Base-by-base conservation (phyloP, 2,797 vertebrate species). In the Galagoides demidoff region DNA sequence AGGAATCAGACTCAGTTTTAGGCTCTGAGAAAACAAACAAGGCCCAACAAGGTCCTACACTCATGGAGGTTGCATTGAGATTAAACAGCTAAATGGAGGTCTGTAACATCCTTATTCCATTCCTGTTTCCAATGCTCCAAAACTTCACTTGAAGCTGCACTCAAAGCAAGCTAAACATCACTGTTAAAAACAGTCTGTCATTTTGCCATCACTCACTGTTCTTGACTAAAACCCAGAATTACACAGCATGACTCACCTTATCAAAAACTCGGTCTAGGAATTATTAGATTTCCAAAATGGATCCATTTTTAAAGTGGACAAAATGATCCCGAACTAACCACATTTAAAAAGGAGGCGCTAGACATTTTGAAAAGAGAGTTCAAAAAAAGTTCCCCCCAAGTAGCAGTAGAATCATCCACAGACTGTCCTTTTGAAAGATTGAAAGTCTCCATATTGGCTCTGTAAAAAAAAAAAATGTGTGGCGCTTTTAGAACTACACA, bases 161-260 rank as follows among this genome's bases (percentile, higher is more conserved):
- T 85, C 68, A 85, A 84, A 55, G 61, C 71, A 87, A 76, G 34
- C 34, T 55, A 92, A 83, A 86, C 85, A 74, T 92, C 55, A 90
- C 27, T 78, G 63, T 16, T 4, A 23, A 63, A n/a, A 70, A 45
- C 11, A 68, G 34, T 55, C 20, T 37, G 25, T 45, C 39, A 61
- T 8, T 73, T 68, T 37, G 45, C 61, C 55, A 45, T 23, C 82
- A 29, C 16, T 87, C 25, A 27, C 6, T 49, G 20, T 66, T 70
- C 81, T 70, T 63, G 27, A 90, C 23, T 31, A 34, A 70, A 71
- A 76, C 19, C 34, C n/a, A 89, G 11, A 7, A 57, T 57, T 22
- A 64, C 4, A 39, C 4, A 20, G 43, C n/a, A 71, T 13, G 20
- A 31, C 13, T 10, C 19, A 68, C 77, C 16, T 90, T 49, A 43